A percentile compares a stretch with the other conserved stretches of the same genome.
phyloP scores from a whole-genome alignment of 1,140 invertebrate genomes.

The Muscidifurax raptorellus region DNA sequence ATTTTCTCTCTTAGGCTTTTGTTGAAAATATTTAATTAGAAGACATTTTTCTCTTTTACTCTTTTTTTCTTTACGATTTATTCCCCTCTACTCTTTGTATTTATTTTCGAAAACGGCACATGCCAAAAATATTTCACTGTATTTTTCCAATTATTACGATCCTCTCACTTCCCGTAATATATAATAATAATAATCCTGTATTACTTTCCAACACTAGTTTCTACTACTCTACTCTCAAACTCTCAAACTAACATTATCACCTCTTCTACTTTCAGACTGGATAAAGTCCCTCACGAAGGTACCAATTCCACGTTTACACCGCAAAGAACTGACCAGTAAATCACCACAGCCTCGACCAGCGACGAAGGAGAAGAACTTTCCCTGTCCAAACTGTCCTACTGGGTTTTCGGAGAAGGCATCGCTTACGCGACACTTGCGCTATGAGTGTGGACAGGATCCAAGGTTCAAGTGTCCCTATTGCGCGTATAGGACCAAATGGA shows the following conservation, averaged over 20 bases:
- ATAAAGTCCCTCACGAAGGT: constrained; percentile 25
- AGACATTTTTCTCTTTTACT: no score
- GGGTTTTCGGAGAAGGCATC: constrained; percentile 73
- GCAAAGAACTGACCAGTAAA: neutral
- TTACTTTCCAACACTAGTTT: neutral
- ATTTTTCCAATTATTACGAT: neutral
- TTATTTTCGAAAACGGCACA: neutral
- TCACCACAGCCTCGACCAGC: neutral
- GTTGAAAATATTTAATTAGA: no score
- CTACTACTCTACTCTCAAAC: neutral
- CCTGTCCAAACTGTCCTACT: constrained; percentile 72
- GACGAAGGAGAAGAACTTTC: constrained; percentile 45
- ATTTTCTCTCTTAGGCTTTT: no score
- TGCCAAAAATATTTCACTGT: neutral
- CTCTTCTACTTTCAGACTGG: constrained; percentile 44
- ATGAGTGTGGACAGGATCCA: constrained; percentile 78
- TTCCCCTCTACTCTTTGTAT: neutral
- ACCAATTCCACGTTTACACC: neutral
- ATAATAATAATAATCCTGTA: neutral
- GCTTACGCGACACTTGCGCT: constrained; percentile 75
- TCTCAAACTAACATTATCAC: neutral
- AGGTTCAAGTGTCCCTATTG: constrained; percentile 76
- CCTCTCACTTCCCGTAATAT: neutral
- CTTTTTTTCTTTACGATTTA: no score
- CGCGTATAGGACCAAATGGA: constrained; percentile 66